Base-by-base conservation (phyloP, 2,888 invertebrate species). In the Rhaphigaster nebulosa region DNA sequence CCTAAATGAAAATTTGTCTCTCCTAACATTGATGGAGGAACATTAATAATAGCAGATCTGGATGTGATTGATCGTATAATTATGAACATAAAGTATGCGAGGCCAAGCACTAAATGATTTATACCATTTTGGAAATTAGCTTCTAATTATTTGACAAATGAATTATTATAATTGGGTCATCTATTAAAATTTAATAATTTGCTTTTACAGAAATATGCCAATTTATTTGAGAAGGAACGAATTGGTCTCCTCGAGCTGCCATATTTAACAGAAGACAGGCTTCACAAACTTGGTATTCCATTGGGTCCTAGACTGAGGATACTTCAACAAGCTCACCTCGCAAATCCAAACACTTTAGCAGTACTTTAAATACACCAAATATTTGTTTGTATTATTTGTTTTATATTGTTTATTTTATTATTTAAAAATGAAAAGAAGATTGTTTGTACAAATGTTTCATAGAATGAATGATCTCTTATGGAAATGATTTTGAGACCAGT, bases 211-310 rank as follows among this genome's bases (percentile, higher is more conserved):
- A 98, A 97, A 96, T 98, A 98, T 93, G 97, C 97, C 60, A 95
- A 95, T 0, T 95, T 97, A 88, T 96, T 98, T 92, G 97, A 98
- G 93, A 96, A 96, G 92, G 98, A 98, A 94, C 96, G 97, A 93
- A 96, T 97, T 0, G 98, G 98, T 15, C 97, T 98, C 94, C 97
- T 98, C 56, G 98, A 98, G 94, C 94, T 98, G 91, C 98, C 98
- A 0, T 98, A 98, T 94, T 95, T 98, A 92, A 97, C 97, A 0
- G 98, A 98, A 93, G 98, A 98, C 92, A 95, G 97, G 91, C 95
- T 98, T 12, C 96, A 97, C 92, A 97, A 97, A 91, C 95, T 98
- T 93, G 98, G 98, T 0, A 96, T 98, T n/a, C 98, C 98, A 0
- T 94, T 98, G 93, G 98, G 98, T 20, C 98, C 98, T 3, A 94